phyloP scores from a whole-genome alignment of 2,888 invertebrate species.

The Eurytoma adleriae region DNA sequence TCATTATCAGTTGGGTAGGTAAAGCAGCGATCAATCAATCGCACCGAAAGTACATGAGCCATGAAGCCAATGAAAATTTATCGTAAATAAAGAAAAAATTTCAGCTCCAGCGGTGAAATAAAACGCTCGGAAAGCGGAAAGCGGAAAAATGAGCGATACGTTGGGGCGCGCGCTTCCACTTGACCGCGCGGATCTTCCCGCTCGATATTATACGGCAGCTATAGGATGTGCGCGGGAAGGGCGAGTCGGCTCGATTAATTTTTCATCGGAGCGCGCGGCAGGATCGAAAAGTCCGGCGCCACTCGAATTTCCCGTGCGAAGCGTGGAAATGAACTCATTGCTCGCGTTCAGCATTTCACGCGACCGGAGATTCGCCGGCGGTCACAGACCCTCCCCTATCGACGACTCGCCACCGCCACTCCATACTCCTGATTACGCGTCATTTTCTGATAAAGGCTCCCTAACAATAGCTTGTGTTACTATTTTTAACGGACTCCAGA shows the following conservation, averaged over 20 bases:
- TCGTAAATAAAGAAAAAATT: too few relatives aligned
- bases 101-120: too few relatives aligned
- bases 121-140: background rate
- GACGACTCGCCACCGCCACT: background rate
- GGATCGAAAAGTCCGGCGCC: constrained; percentile 20
- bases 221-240: too few relatives aligned
- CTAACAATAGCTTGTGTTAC: too few relatives aligned
- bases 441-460: constrained; percentile 9
- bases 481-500: too few relatives aligned
- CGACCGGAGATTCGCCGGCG: constrained; percentile 3
- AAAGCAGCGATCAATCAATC: too few relatives aligned
- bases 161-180: background rate
- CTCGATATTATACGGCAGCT: background rate
- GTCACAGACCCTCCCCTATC: background rate
- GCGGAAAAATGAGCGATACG: background rate
- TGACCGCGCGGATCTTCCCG: background rate
- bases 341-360: constrained; percentile 30
- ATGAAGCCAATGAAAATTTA: too few relatives aligned
- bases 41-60: too few relatives aligned
- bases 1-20: too few relatives aligned
- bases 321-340: constrained; percentile 22
- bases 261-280: constrained; percentile 11
- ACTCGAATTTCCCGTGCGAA: constrained; percentile 10
- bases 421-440: constrained; percentile 10
- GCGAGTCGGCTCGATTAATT: constrained; percentile 32